Evolutionary conservation across 2,113 vertebrate species (phyloP), one percentile per base, ranked within the genome.

Genomic region (Antigone vipio): DNA sequence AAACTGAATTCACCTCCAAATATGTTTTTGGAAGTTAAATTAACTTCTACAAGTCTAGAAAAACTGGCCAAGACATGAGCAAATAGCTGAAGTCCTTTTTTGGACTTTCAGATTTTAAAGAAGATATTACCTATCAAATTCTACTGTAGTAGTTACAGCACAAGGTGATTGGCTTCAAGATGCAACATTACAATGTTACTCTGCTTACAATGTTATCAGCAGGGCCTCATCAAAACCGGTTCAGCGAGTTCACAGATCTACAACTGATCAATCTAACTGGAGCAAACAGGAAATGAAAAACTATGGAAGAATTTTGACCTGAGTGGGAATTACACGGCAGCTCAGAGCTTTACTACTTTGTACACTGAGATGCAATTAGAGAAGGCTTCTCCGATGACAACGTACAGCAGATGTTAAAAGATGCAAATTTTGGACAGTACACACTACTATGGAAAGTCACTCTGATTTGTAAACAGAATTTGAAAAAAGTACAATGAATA

Each of bases 231-330:
- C 81, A 78, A 89, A 95, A 85, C 49, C 69, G 89, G 85, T 32
- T 87, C 85, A 55, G 55, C 2, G 0, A 88, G 66, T 45, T n/a
- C 67, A 66, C 34, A 55, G 34, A 50, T 22, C 40, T 60, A 35
- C 19, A 80, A 27, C 14, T 12, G 12, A 34, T 26, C 22, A 82
- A 88, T 12, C 0, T 0, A 93, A 83, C n/a, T 15, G 40, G 53
- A 93, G 6, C 55, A 91, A 96, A 94, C 85, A 95, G 89, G 89
- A 96, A 94, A 59, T 22, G 15, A 77, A 73, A 79, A 42, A 26
- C 62, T 45, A 88, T 1, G 12, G 38, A 89, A 74, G 29, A 82
- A 82, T 53, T 75, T 52, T 64, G 75, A 90, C 74, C 69, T 9
- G 5, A 64, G 2, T 63, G 7, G 71, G 74, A 90, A 64, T 66